Evolutionary conservation across 1,140 invertebrate species (phyloP), one percentile per base, ranked within the genome.

Genomic region (Drosophila novamexicana): DNA sequence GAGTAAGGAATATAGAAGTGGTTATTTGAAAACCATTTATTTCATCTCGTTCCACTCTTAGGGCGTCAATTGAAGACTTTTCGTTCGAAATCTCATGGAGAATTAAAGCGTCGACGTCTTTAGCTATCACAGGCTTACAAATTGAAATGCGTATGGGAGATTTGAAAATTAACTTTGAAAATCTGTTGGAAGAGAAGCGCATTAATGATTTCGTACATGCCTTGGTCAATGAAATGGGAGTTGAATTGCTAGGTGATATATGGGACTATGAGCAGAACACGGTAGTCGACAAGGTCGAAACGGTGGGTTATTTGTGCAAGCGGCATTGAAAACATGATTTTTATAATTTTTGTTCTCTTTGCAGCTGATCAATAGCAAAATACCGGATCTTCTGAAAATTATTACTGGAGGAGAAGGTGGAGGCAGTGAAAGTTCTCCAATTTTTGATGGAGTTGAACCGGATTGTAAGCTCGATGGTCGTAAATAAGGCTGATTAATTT

Each of bases 391-490:
- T 32, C 40, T 91, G 1, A 74, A 77, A 22, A 54, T 79, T 29
- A 90, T 91, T 45, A 59, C 45, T n/a, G 77, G 75, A 45, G 57
- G 50, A 42, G 54, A 42, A 36, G 75, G 82, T 2, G 71, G 74
- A 34, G 82, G 56, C 1, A 70, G 66, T 5, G 83, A 88, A 18
- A 77, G 74, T 12, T 16, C 50, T 7, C 85, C 85, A 7, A 81
- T 90, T n/a, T 89, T 89, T 16, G 85, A 89, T 0, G 84, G 85
- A 1, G 84, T 84, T 1, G 84, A 88, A 16, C 83, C 84, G 0
- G 44, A 88, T 65, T 88, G 83, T 47, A 88, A 88, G n/a, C 67
- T 22, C 2, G 44, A 58, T 10, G 39, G n/a, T 5, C 34, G 9
- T 3, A 64, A 54, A 16, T 52, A 76, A 86, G 75, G 72, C 75